Evolutionary conservation across 1,140 invertebrate genomes (phyloP), one percentile per base, ranked within the genome.

Genomic region (Idris sp.): DNA sequence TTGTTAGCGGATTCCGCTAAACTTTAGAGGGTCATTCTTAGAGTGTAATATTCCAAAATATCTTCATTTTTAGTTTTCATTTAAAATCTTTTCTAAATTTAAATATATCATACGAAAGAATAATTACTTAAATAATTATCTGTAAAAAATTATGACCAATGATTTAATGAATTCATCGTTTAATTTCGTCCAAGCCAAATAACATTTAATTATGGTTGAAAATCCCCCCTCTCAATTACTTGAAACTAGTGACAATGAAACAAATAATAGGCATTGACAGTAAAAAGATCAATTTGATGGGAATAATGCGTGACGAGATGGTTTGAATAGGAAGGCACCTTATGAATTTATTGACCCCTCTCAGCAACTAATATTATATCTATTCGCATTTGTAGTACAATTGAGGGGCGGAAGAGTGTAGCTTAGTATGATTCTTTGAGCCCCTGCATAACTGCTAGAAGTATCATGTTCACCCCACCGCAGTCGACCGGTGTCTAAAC

Each of bases 391-490:
- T 51, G 11, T 9, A 5, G 33, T 14, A 46, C 7, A 41, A 30
- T 38, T 19, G 19, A 56, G 36, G 58, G 51, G 59, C 25, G 43
- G 43, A 59, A 49, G 41, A 67, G 71, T 22, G 53, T 43, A 65
- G 74, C 51, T 69, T 69, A 56, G 75, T 58, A 56, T 74, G 71
- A 71, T 75, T 75, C 53, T 62, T 56, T 40, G 28, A 76, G 36
- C 69, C 67, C 58, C 65, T 54, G 33, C 19, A 31, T 68, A 65
- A 76, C 73, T 78, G 74, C 73, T 65, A 83, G 76, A 71, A 78
- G 79, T 85, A 84, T 86, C 83, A 79, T 79, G 74, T 83, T 80
- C 82, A 79, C 81, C 81, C 83, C 61, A 78, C 64, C 35, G 73
- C 76, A 79, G 77, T 79, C 79, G 80, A 79, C 79, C 77, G 72